Conservation (phyloP, 1,140 invertebrate genomes). For the Leptinotarsa undecemlineata region DNA sequence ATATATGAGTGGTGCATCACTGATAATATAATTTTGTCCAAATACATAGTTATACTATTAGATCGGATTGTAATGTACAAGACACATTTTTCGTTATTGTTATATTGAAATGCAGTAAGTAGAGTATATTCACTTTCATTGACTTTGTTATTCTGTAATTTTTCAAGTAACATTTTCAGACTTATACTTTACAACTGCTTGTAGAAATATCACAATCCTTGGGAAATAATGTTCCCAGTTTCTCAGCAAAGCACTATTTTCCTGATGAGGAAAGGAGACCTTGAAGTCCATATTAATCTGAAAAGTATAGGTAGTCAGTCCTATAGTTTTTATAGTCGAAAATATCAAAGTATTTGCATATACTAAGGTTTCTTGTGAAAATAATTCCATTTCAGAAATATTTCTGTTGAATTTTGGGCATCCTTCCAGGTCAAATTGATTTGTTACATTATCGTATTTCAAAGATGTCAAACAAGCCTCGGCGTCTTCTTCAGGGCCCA, state of each 20-base stretch:
- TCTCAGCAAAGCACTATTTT: background rate
- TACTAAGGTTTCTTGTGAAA: background rate
- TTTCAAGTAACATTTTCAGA: too few species aligned
- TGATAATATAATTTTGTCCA: too few species aligned
- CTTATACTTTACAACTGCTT: too few species aligned
- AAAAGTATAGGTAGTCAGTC: background rate
- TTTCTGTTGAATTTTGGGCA: background rate
- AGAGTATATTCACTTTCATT: too few species aligned
- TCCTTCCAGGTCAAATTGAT: slow-evolving; percentile 19
- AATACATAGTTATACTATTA: too few species aligned
- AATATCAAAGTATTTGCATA: background rate
- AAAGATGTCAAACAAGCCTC: background rate
- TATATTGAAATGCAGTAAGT: too few species aligned
- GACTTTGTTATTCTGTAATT: too few species aligned
- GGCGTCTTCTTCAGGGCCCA: slow-evolving; percentile 12
- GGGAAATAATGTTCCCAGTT: too few species aligned
- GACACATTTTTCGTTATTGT: too few species aligned
- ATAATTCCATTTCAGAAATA: background rate
- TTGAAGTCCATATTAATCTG: background rate
- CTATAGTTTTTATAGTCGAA: background rate
- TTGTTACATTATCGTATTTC: slow-evolving; percentile 8
- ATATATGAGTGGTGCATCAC: too few species aligned
- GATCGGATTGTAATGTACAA: too few species aligned
- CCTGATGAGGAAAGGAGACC: background rate
- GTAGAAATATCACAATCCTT: too few species aligned